phyloP scores from a whole-genome alignment of 1,140 invertebrate species.

The Hesperophylax magnus region DNA sequence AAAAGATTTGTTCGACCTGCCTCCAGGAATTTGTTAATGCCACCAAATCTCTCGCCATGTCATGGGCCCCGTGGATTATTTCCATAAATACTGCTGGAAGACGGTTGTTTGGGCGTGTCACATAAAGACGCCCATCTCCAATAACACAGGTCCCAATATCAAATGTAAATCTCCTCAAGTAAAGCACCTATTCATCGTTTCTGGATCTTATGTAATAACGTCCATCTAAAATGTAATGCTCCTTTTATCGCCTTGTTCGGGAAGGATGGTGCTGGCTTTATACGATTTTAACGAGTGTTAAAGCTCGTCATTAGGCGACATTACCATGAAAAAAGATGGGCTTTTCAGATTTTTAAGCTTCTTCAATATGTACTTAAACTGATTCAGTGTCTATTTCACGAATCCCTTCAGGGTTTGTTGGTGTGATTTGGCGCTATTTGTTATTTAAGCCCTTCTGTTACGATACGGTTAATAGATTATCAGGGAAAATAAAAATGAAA shows the following conservation, averaged over 20 bases:
- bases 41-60: neutral
- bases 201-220: neutral
- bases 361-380: too few species aligned
- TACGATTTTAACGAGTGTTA: neutral
- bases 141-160: too few species aligned
- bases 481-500: too few species aligned
- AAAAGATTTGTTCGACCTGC: too few species aligned
- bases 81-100: conserved; percentile 15
- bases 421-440: too few species aligned
- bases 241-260: neutral
- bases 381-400: too few species aligned
- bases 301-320: too few species aligned
- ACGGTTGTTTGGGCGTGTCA: conserved; percentile 13
- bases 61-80: conserved; percentile 23
- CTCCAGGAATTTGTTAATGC: conserved; percentile 2
- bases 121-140: neutral
- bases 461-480: too few species aligned
- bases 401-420: too few species aligned
- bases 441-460: too few species aligned
- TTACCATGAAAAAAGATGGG: too few species aligned
- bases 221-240: neutral
- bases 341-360: too few species aligned
- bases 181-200: neutral
- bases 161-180: neutral
- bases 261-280: neutral